Evolutionary conservation across 2,888 invertebrate species (phyloP), one percentile per base, ranked within the genome.

Genomic region (Alsophila aescularia): DNA sequence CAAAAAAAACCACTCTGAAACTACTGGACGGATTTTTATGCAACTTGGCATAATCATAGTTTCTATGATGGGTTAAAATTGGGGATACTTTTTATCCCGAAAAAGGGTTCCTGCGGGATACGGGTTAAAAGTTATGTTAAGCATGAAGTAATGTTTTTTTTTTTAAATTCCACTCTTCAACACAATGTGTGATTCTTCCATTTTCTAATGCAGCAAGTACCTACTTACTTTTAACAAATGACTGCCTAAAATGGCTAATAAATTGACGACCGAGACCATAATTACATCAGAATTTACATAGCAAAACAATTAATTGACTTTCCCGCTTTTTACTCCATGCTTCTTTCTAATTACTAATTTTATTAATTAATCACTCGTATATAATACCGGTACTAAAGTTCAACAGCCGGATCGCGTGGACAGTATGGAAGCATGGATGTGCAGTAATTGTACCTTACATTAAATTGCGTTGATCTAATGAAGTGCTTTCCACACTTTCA

Each of bases 401-500:
- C 73, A 72, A 65, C 39, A 72, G 51, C 65, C 73, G 57, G 63
- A 66, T 76, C 69, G 77, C 77, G 73, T 77, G 74, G 51, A 50
- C 24, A 31, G 18, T 21, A 50, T 49, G 40, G 36, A 32, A 45
- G 12, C 60, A 66, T 24, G 42, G 39, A 8, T 32, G 61, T 58
- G 58, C 71, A 61, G 66, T 77, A 82, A 83, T 79, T 79, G 69
- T 73, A 69, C 66, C 41, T 35, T 32, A 31, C 67, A n/a, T n/a
- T n/a, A n/a, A n/a, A 69, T 64, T 64, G 62, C 64, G 67, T 70
- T 74, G 76, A 76, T 73, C 79, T 85, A 83, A 83, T 83, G 73
- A 80, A 79, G 72, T 81, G 73, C 85, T 88, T 89, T 88, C 87
- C 79, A 85, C 80, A 81, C 86, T 83, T 85, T 83, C 82, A 72